A percentile compares a stretch with the other conserved stretches of the same genome.
Evolutionary conservation across 2,888 invertebrate species (phyloP).

Genomic region (Morpho helenor): DNA sequence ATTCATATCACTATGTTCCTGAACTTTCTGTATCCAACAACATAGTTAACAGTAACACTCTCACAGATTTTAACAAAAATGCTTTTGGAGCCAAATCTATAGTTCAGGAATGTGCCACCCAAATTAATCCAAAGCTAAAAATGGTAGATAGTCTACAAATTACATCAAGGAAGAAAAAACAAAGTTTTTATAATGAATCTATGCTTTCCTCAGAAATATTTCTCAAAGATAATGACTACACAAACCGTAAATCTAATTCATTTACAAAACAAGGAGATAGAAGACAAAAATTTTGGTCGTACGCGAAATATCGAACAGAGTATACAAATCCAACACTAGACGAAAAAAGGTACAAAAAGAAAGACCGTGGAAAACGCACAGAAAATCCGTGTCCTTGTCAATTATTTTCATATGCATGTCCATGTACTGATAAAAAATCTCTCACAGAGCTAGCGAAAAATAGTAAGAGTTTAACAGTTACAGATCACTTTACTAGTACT

Average conservation of each 20-base stretch:
- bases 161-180: constrained; percentile 40
- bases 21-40: constrained; percentile 39
- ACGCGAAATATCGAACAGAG: constrained; percentile 54
- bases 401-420: constrained; percentile 59
- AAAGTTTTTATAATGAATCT: constrained; percentile 33
- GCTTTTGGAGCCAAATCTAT: constrained; percentile 42
- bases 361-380: constrained; percentile 41
- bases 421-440: constrained; percentile 42
- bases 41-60: constrained; percentile 37
- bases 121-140: constrained; percentile 42
- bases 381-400: constrained; percentile 62
- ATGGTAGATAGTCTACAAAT: constrained; percentile 39
- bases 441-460: constrained; percentile 29
- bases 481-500: constrained; percentile 30
- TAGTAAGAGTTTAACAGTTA: constrained; percentile 26
- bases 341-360: constrained; percentile 46
- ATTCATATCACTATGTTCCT: constrained; percentile 51
- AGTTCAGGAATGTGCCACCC: constrained; percentile 55
- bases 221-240: constrained; percentile 42
- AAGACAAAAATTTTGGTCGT: constrained; percentile 56
- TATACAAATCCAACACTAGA: constrained; percentile 46
- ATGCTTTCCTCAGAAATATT: constrained; percentile 52
- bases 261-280: constrained; percentile 31
- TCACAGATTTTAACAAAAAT: constrained; percentile 27
- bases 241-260: constrained; percentile 27